These are phyloP conservation scores for Allacma fusca DNA, from an alignment of 2,888 invertebrate species.

Conservation along the genomic window DNA sequence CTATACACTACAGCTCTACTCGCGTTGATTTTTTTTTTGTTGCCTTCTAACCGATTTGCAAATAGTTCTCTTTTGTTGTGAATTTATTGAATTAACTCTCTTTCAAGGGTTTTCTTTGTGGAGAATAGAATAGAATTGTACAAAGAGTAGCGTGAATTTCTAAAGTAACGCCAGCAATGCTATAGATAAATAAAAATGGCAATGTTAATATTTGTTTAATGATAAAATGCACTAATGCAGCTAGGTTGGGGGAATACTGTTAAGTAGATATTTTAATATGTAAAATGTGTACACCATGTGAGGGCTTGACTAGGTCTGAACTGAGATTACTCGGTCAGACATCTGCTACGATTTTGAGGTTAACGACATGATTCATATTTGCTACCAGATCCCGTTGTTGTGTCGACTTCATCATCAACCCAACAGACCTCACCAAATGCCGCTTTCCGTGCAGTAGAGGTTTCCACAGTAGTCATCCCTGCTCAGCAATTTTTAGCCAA, in stretches of 20 bases:
- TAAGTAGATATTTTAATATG: too few species aligned
- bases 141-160: background rate
- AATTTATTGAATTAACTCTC: background rate
- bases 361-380: background rate
- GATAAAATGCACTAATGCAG: too few species aligned
- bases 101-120: background rate
- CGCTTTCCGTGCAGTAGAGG: constrained; percentile 50
- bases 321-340: background rate
- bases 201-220: background rate
- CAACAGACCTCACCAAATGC: constrained; percentile 28
- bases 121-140: background rate
- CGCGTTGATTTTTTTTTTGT: constrained; percentile 2
- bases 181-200: background rate
- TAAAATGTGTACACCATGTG: too few species aligned
- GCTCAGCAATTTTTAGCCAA: constrained; percentile 44
- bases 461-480: constrained; percentile 54
- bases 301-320: too few species aligned
- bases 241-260: too few species aligned
- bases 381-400: constrained; percentile 16
- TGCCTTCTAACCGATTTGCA: background rate
- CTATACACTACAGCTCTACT: background rate
- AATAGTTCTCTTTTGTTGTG: constrained; percentile 1
- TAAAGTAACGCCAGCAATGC: background rate
- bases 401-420: constrained; percentile 20
- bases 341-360: background rate